Percentiles rank a stretch among this genome's conserved stretches.
phyloP scores from a whole-genome alignment of 2,888 invertebrate genomes.

The Gerosis bhagava region DNA sequence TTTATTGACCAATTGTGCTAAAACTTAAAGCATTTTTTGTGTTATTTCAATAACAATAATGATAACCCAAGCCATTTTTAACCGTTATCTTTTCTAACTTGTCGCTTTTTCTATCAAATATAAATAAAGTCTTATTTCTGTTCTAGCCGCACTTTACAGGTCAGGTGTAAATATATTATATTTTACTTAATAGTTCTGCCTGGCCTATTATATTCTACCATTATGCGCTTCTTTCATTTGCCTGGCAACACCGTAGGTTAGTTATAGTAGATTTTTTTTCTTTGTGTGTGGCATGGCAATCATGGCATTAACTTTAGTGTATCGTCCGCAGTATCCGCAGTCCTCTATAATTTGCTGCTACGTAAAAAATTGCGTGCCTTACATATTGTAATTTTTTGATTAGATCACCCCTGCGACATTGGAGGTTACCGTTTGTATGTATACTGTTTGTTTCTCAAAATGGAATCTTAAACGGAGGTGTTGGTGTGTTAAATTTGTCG shows the following conservation, averaged over 20 bases:
- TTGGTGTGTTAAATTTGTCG: slow-evolving; percentile 54
- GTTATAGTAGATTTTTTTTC: slow-evolving; percentile 11
- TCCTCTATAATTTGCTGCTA: slow-evolving; percentile 16
- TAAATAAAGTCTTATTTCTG: slow-evolving; percentile 20
- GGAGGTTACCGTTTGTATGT: slow-evolving; percentile 24
- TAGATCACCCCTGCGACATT: slow-evolving; percentile 16
- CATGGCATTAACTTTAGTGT: too few species aligned
- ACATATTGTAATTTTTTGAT: slow-evolving; percentile 7
- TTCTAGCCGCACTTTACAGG: slow-evolving; percentile 24
- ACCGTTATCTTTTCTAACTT: slow-evolving; percentile 12
- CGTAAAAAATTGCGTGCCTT: slow-evolving; percentile 9
- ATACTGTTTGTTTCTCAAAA: slow-evolving; percentile 18
- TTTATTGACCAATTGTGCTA: too few species aligned
- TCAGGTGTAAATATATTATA: slow-evolving; percentile 17
- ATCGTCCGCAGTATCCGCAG: too few species aligned
- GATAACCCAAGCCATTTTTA: slow-evolving; percentile 24
- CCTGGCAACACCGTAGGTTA: slow-evolving; percentile 19
- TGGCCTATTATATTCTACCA: slow-evolving; percentile 19
- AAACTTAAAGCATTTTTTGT: too few species aligned
- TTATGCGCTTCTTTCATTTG: slow-evolving; percentile 13
- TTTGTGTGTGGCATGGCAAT: slow-evolving; percentile 22
- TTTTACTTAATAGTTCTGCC: slow-evolving; percentile 11
- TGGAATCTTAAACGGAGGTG: slow-evolving; percentile 33
- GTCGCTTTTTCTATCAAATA: slow-evolving; percentile 16
- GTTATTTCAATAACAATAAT: too few species aligned